Percentiles rank a stretch among this genome's conserved stretches.
Conservation (phyloP, 1,140 invertebrate species). For the Popillia japonica region DNA sequence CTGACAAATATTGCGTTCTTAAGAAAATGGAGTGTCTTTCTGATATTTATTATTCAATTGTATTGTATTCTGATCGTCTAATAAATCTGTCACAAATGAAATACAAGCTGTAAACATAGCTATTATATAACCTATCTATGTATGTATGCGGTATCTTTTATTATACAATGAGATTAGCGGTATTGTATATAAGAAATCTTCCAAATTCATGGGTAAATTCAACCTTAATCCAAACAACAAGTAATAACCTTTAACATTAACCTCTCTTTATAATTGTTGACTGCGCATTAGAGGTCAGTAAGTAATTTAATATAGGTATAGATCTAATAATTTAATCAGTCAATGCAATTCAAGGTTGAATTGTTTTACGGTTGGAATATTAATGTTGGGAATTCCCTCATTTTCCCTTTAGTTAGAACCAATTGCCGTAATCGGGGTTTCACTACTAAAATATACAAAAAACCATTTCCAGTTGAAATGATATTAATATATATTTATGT, state of each 20-base stretch:
- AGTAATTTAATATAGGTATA: conserved; percentile 1
- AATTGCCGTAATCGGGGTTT: conserved; percentile 2
- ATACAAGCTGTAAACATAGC: too few relatives aligned
- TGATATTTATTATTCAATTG: too few relatives aligned
- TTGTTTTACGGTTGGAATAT: conserved; percentile 20
- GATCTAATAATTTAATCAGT: conserved; percentile 22
- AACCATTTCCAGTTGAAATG: background rate
- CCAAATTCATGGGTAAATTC: too few relatives aligned
- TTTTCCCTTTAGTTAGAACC: conserved; percentile 1
- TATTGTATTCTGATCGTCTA: too few relatives aligned
- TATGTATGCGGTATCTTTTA: too few relatives aligned
- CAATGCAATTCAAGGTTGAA: background rate
- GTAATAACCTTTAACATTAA: background rate
- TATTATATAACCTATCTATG: too few relatives aligned
- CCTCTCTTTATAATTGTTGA: background rate
- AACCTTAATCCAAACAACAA: too few relatives aligned
- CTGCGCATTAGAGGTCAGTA: background rate
- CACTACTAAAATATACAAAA: background rate
- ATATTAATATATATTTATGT: background rate
- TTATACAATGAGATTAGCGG: too few relatives aligned
- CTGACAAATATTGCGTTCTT: too few relatives aligned
- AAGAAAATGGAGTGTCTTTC: too few relatives aligned
- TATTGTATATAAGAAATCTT: too few relatives aligned
- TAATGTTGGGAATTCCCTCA: conserved; percentile 30
- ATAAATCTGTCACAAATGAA: too few relatives aligned